These are phyloP conservation scores for Coleophora deauratella DNA, from an alignment of 2,888 invertebrate species.

Conservation along the genomic window DNA sequence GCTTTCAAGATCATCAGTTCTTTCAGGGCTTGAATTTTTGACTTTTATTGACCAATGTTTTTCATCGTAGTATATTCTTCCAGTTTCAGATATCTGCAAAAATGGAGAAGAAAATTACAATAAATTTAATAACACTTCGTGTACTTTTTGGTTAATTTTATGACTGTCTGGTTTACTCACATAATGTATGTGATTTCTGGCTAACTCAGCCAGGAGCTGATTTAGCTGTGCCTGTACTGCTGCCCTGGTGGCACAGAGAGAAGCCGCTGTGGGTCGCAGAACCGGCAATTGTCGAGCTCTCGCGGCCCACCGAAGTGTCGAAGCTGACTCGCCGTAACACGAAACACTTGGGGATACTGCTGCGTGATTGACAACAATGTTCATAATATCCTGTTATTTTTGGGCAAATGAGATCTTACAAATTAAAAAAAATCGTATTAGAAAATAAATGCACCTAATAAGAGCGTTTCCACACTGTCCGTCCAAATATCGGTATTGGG, in stretches of 20 bases:
- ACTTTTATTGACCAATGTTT: conserved; percentile 38
- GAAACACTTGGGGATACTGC: conserved; percentile 84
- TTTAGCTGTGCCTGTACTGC: conserved; percentile 56
- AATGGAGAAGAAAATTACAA: not conserved
- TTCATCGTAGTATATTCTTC: conserved; percentile 44
- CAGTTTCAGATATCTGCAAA: conserved; percentile 50
- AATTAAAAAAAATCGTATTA: too few relatives aligned
- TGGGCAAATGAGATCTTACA: too few relatives aligned
- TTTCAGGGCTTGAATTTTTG: not conserved
- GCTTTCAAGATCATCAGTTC: too few relatives aligned
- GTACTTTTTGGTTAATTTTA: not conserved
- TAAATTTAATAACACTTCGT: not conserved
- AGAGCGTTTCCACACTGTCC: too few relatives aligned
- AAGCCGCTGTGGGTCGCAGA: conserved; percentile 16
- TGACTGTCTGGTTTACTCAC: conserved; percentile 27
- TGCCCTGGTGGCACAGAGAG: conserved; percentile 22
- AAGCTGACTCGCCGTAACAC: conserved; percentile 86
- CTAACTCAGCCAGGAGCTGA: conserved; percentile 44
- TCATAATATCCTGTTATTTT: too few relatives aligned
- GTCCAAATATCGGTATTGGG: too few relatives aligned
- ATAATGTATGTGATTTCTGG: conserved; percentile 47
- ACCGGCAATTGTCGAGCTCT: conserved; percentile 79
- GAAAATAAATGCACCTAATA: too few relatives aligned
- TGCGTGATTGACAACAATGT: conserved; percentile 36
- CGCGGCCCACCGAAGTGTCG: conserved; percentile 87